Percentiles rank a stretch among this genome's conserved stretches.
phyloP scores from a whole-genome alignment of 2,797 vertebrate genomes.

The Muraenolepis orangiensis region DNA sequence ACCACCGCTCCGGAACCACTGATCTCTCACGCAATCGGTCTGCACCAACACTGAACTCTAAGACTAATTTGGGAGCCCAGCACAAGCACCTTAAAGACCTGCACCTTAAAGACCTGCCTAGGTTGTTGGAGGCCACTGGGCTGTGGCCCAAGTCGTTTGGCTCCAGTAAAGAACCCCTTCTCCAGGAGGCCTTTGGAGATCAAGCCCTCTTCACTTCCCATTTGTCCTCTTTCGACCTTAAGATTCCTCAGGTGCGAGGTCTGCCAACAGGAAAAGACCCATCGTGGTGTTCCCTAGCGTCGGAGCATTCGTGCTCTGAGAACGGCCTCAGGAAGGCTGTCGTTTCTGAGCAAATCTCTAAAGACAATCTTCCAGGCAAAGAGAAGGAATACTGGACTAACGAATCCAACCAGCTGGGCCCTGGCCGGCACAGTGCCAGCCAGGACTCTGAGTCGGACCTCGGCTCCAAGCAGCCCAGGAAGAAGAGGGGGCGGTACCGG shows the following conservation, averaged over 20 bases:
- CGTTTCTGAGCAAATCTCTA: conserved; percentile 88
- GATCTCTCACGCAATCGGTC: conserved; percentile 79
- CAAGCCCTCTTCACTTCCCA: conserved; percentile 69
- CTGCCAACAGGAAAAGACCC: conserved; percentile 74
- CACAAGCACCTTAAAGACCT: conserved; percentile 91
- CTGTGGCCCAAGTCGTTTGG: conserved; percentile 62
- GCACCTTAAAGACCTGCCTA: conserved; percentile 93
- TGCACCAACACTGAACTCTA: conserved; percentile 75
- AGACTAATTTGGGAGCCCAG: conserved; percentile 88
- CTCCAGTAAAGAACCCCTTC: conserved; percentile 46
- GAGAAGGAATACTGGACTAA: conserved; percentile 87
- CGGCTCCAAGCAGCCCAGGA: conserved; percentile 91
- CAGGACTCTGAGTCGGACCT: conserved; percentile 91
- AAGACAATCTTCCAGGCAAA: conserved; percentile 76
- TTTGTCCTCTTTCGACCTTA: conserved; percentile 92
- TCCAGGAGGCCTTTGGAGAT: conserved; percentile 82
- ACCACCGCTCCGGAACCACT: conserved; percentile 59
- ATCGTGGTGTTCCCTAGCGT: conserved; percentile 85
- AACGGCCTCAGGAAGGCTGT: conserved; percentile 90
- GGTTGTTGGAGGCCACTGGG: conserved; percentile 81
- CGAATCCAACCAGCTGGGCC: conserved; percentile 84
- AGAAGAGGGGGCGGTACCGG: conserved; percentile 96
- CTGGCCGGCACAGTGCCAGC: conserved; percentile 82
- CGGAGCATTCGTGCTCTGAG: conserved; percentile 82
- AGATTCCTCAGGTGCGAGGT: conserved; percentile 96